phyloP scores from a whole-genome alignment of 1,140 invertebrate species.

The Drosophila ambigua region DNA sequence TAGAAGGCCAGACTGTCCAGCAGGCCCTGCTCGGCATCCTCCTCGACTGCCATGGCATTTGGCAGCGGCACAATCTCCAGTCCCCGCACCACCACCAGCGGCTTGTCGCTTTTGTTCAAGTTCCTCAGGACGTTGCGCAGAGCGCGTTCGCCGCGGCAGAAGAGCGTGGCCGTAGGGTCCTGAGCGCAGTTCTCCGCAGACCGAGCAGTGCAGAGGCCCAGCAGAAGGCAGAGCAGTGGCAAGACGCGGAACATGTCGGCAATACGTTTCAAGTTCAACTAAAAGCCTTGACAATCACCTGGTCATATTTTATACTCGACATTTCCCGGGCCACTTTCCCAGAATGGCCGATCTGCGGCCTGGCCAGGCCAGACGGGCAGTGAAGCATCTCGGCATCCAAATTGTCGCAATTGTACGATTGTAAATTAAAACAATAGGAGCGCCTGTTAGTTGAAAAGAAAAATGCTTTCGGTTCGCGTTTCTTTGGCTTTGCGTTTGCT shows the following conservation, averaged over 20 bases:
- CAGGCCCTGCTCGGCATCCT: constrained; percentile 33
- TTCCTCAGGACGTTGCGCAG: constrained; percentile 71
- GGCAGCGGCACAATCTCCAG: constrained; percentile 75
- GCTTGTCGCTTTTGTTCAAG: constrained; percentile 67
- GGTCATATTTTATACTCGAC: constrained; percentile 74
- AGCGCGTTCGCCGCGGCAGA: constrained; percentile 75
- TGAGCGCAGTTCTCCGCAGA: constrained; percentile 47
- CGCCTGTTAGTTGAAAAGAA: constrained; percentile 41
- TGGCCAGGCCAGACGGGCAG: constrained; percentile 19
- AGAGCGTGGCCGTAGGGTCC: constrained; percentile 46
- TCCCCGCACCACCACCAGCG: constrained; percentile 71
- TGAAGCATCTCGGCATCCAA: constrained; percentile 60
- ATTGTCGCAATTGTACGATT: constrained; percentile 61
- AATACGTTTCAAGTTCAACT: constrained; percentile 66
- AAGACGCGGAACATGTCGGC: constrained; percentile 57
- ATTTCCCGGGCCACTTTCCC: constrained; percentile 65
- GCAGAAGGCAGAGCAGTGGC: constrained; percentile 49
- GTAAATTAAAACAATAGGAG: constrained; percentile 75
- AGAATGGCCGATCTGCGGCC: constrained; percentile 34
- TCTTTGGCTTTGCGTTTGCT: constrained; percentile 20
- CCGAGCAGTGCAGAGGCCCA: constrained; percentile 44
- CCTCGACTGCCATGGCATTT: constrained; percentile 20
- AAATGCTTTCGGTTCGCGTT: constrained; percentile 64
- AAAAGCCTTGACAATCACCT: constrained; percentile 75
- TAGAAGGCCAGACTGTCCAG: constrained; percentile 87